Evolutionary conservation across 1,140 invertebrate genomes (phyloP), one percentile per base, ranked within the genome.

Genomic region (Drosophila burlai): DNA sequence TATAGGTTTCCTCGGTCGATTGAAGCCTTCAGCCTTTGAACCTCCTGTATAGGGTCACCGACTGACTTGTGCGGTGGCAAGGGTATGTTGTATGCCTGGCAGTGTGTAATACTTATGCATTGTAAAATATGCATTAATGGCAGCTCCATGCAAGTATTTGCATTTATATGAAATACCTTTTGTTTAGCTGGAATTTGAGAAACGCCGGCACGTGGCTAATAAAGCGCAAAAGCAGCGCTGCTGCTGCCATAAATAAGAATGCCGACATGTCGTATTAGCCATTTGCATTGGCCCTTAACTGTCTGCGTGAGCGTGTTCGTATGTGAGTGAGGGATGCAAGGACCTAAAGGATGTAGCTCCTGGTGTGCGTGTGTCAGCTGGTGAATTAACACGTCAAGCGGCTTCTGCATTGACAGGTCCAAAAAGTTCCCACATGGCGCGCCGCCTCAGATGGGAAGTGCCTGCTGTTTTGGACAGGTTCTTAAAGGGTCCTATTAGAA

Each of bases 81-180:
- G 34, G 9, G 4, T 45, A n/a, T n/a, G 21, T 15, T 4, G 38
- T 38, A 36, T 21, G 57, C 26, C 76, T 21, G 42, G 15, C 36
- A 40, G 49, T 43, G 49, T 52, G 58, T 38, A 66, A 31, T 36
- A 62, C 34, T 59, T 68, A 80, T 83, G 84, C 80, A 74, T 62
- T 45, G 52, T 57, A 77, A 84, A 89, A 80, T 75, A 89, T 84
- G 76, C 81, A 87, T 80, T 80, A 74, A 83, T 84, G 64, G 61
- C 46, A 61, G 67, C 67, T 68, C 40, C 67, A 18, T 57, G 40
- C 64, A 43, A 67, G 76, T 77, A 63, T 87, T 87, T 84, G 84
- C 83, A 87, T 87, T 89, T 89, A 89, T 74, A 89, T 87, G 81
- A 58, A 81, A 78, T 84, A 66, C 57, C 67, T 65, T 65, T 66